Base-by-base conservation (phyloP, 2,113 vertebrate species). In the Cryptotis parvus region DNA sequence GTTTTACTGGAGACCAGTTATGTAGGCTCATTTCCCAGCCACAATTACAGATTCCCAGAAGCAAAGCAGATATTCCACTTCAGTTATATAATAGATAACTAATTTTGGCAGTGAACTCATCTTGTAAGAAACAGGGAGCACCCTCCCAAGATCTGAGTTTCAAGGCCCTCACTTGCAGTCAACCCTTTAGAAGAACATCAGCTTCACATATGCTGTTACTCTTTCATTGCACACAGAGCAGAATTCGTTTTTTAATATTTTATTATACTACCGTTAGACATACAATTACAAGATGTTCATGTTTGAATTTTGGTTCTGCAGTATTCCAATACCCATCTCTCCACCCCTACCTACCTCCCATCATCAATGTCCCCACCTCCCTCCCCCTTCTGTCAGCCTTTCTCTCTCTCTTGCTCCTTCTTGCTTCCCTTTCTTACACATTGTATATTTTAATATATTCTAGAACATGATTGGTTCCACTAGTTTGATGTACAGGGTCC, bases 41-140 rank as follows among this genome's bases (percentile, higher is more conserved):
- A 84, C 72, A 85, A n/a, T 18, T 39, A 14, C 52, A 70, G 68
- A 58, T 49, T 70, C 52, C 63, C 33, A 43, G 65, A 68, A 66
- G 65, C 63, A 77, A 73, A 73, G 31, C 35, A n/a, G 15, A 24
- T 24, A 14, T 52, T 89, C 45, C 2, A 4, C 55, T 58, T 58
- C 9, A 39, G 68, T 65, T 72, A 66, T 27, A n/a, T 43, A 6
- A 26, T 1, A 76, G 35, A 61, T 15, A 43, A 61, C 61, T 8
- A 80, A 8, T 37, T 49, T 27, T 66, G 55, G 65, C 18, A 73
- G 31, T 31, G 35, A 91, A 61, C 22, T 33, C 3, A 24, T 89
- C 27, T 87, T 81, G 27, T 15, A 39, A 77, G 49, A 72, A 84
- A 66, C 68, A 18, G 55, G 63, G 31, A 69, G 83, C 82, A 88